Evolutionary conservation across 2,797 vertebrate species (phyloP), one percentile per base, ranked within the genome.

Genomic region (Dromococcyx pavoninus): DNA sequence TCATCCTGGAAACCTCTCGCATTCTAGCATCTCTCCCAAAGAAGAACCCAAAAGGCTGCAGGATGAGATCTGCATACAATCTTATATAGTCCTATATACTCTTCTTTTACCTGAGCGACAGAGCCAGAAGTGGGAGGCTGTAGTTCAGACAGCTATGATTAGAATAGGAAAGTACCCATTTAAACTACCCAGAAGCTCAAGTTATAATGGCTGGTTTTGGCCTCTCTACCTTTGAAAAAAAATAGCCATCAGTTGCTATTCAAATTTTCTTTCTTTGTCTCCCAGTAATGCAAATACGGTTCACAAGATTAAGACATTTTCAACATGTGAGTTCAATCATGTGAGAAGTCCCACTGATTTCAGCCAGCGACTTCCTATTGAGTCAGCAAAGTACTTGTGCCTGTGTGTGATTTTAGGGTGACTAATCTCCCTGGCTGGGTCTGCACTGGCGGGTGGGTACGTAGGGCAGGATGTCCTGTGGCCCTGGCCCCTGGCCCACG

Each of bases 351-450:
- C 73, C 69, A 67, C 82, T 50, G 87, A 81, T 70, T 97, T 67
- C 85, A 86, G 92, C 62, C 83, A 41, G 93, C 2, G 14, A 60
- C 88, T 96, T 95, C 95, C 96, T 79, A 84, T 37, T 82, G 90
- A 93, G 86, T 93, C 95, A 94, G 94, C 94, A 88, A 69, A 94
- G 74, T 58, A 4, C 86, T 93, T 61, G 2, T 4, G 88, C 46
- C 66, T 66, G 85, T 1, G 4, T 91, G 90, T 73, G 90, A 84
- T 73, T 90, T 84, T 22, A 33, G 53, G 90, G 56, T 80, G 93
- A 95, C 71, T 85, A 37, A 96, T 74, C 17, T 62, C 76, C 57
- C 58, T 11, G 87, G 78, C 85, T 70, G 91, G 0, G 5, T 30
- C 92, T 28, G 43, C n/a, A 0, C 74, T 6, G 72, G 57, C 0